A percentile compares a stretch with the other conserved stretches of the same genome.
These are phyloP conservation scores for Pseudonaja textilis DNA, from an alignment of 2,113 vertebrate species.

Conservation along the genomic window DNA sequence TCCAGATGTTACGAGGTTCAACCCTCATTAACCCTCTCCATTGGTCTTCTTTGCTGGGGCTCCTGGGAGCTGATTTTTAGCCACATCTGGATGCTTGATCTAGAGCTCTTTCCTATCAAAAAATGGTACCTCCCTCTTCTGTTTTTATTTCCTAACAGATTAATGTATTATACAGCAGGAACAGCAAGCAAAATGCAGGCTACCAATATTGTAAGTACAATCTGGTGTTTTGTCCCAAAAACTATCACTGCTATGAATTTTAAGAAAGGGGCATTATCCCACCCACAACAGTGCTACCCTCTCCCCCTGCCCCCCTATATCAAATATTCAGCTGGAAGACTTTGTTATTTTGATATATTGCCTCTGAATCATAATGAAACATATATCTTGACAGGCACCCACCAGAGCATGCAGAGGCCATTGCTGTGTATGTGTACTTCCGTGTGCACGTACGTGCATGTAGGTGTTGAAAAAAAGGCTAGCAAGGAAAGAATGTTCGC, in stretches of 20 bases:
- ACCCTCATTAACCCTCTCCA: neutral
- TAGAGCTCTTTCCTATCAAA: neutral
- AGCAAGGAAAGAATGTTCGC: neutral
- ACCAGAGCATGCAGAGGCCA: neutral
- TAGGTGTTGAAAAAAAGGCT: neutral
- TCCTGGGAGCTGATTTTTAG: neutral
- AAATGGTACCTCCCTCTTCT: neutral
- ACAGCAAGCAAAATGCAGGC: neutral
- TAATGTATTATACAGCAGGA: neutral
- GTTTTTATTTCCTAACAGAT: neutral
- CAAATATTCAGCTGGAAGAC: neutral
- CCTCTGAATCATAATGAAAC: neutral
- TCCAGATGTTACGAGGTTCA: neutral
- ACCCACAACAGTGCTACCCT: neutral
- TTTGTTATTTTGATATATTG: neutral
- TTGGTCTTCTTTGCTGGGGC: neutral
- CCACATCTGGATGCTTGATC: neutral
- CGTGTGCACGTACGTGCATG: neutral
- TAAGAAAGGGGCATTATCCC: neutral
- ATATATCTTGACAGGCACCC: neutral
- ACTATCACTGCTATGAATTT: neutral
- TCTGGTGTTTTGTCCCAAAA: neutral
- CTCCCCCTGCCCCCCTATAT: neutral
- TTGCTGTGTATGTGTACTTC: neutral
- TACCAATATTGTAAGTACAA: neutral